Evolutionary conservation across 2,797 vertebrate species (phyloP).

Genomic region (Florisuga fusca): DNA sequence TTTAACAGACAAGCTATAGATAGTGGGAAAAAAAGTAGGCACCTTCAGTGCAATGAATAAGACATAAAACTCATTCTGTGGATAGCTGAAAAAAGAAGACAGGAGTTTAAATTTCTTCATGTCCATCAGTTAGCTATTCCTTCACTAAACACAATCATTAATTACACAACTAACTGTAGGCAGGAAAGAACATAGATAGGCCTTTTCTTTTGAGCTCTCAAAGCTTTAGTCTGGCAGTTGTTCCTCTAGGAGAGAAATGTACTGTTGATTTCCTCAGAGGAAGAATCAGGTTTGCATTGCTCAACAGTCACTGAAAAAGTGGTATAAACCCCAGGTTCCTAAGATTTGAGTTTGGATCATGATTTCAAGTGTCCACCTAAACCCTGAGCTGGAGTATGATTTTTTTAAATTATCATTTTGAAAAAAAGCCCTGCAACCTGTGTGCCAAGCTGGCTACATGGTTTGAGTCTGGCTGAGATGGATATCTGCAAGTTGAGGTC

Average conservation of each 20-base stretch:
- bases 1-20: constrained; percentile 22
- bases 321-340: background rate
- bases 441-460: background rate
- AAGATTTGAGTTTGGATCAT: background rate
- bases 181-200: constrained; percentile 36
- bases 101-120: constrained; percentile 10
- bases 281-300: background rate
- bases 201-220: constrained; percentile 22
- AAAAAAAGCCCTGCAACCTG: background rate
- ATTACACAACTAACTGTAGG: constrained; percentile 30
- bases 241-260: background rate
- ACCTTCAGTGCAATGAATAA: background rate
- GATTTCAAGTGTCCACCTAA: background rate
- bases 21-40: background rate
- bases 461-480: background rate
- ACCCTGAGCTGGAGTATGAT: background rate
- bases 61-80: background rate
- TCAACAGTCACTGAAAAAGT: constrained; percentile 27
- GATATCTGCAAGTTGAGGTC: background rate
- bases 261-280: constrained; percentile 7
- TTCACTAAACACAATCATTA: background rate
- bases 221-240: background rate
- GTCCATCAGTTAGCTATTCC: background rate
- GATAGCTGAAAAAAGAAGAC: constrained; percentile 7
- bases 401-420: background rate